Conservation (phyloP, 2,888 invertebrate genomes). For the Brachynemurus nebulosus region DNA sequence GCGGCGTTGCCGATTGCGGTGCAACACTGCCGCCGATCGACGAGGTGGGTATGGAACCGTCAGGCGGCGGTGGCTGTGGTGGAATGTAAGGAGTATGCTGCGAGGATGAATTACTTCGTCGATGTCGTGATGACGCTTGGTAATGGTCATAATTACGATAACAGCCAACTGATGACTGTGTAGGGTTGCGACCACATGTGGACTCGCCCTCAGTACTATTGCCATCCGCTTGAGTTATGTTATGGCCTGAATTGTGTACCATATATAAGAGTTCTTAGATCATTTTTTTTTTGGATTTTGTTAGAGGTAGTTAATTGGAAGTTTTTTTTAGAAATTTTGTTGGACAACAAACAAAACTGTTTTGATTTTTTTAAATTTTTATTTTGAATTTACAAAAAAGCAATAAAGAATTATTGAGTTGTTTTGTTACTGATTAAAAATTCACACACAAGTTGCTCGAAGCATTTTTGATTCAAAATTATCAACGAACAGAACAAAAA, state of each 20-base stretch:
- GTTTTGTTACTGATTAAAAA: no score
- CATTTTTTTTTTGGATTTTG: no score
- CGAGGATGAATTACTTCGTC: slow-evolving; percentile 37
- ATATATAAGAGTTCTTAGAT: no score
- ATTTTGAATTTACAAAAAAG: no score
- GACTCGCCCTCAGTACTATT: slow-evolving; percentile 63
- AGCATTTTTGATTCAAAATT: no score
- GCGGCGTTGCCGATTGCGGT: slow-evolving; percentile 27
- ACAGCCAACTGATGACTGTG: slow-evolving; percentile 61
- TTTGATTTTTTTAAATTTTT: no score
- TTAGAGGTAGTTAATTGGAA: no score
- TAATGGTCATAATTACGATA: slow-evolving; percentile 67
- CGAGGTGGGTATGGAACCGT: slow-evolving; percentile 22
- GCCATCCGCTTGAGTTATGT: slow-evolving; percentile 78
- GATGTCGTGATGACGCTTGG: slow-evolving; percentile 25
- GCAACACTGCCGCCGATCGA: slow-evolving; percentile 9
- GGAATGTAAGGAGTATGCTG: slow-evolving; percentile 27
- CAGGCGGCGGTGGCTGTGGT: slow-evolving; percentile 24
- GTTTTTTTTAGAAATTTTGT: no score
- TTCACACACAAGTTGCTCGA: no score
- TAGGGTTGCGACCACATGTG: slow-evolving; percentile 43
- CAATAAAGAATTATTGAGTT: no score
- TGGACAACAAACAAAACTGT: no score
- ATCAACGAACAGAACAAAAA: no score
- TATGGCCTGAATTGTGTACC: slow-evolving; percentile 75